phyloP scores from a whole-genome alignment of 2,113 vertebrate species.

The Craseonycteris thonglongyai region DNA sequence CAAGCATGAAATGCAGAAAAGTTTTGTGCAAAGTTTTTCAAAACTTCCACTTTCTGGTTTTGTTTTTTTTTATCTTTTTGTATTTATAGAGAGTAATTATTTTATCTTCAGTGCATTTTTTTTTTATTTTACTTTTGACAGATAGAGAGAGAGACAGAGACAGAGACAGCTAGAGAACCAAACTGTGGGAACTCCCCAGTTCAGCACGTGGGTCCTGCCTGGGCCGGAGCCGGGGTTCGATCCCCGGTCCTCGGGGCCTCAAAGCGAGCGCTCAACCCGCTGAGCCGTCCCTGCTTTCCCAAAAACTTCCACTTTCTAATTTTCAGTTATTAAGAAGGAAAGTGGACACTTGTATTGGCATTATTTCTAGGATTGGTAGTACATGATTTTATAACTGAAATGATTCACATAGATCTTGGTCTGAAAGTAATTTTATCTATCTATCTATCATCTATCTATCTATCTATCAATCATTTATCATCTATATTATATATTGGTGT shows the following conservation, averaged over 20 bases:
- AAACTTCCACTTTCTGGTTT: background rate
- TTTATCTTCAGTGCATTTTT: too few species aligned
- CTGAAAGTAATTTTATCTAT: background rate
- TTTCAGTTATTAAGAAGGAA: background rate
- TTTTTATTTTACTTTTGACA: too few species aligned
- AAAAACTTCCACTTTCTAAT: background rate
- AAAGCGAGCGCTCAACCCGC: too few species aligned
- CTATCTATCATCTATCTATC: background rate
- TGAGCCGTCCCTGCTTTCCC: too few species aligned
- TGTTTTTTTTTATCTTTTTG: too few species aligned
- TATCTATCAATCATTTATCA: background rate
- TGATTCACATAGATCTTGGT: background rate
- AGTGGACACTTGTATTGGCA: background rate
- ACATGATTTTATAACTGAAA: background rate
- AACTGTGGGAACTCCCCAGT: too few species aligned
- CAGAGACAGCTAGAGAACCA: too few species aligned
- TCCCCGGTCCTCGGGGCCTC: too few species aligned
- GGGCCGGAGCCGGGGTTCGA: too few species aligned
- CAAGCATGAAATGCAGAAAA: background rate
- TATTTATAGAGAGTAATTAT: too few species aligned
- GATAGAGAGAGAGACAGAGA: too few species aligned
- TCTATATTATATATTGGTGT: background rate
- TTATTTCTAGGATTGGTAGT: background rate
- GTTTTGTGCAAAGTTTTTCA: background rate
- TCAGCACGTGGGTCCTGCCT: too few species aligned